These are phyloP conservation scores for Chrysotoxum bicinctum DNA, from an alignment of 2,888 invertebrate species.

Conservation along the genomic window DNA sequence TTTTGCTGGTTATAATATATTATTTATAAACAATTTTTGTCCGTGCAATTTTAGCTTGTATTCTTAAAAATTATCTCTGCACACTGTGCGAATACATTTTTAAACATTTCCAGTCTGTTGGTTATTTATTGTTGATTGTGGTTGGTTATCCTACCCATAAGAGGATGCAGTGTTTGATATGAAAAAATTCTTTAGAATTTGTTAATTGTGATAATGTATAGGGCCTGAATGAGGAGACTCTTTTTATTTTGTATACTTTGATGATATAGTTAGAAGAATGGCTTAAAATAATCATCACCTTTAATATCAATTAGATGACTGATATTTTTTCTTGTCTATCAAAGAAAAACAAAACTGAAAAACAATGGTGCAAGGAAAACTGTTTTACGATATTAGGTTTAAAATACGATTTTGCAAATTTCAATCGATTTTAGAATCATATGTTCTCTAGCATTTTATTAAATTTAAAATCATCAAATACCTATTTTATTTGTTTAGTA, in stretches of 20 bases:
- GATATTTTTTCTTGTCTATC: no score
- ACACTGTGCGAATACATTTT: constrained; percentile 61
- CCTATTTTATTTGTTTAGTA: no score
- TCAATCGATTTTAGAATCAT: no score
- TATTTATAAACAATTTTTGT: constrained; percentile 52
- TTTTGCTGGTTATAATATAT: constrained; percentile 56
- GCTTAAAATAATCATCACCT: no score
- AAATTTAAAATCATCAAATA: no score
- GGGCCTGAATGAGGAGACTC: neutral
- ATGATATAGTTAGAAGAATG: no score
- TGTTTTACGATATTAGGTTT: no score
- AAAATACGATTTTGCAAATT: no score
- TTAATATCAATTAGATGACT: no score
- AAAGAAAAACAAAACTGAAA: no score
- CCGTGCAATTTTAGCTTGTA: constrained; percentile 30
- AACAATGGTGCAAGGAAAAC: no score
- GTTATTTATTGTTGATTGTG: constrained; percentile 73
- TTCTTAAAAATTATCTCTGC: constrained; percentile 49
- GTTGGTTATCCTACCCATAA: constrained; percentile 33
- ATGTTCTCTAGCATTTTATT: no score
- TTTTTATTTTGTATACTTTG: neutral
- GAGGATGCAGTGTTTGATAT: constrained; percentile 29
- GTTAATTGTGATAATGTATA: neutral
- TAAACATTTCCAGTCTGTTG: constrained; percentile 73
- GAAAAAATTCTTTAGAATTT: neutral